Percentiles rank a stretch among this genome's conserved stretches.
These are phyloP conservation scores for Phrixothrix hirtus DNA, from an alignment of 2,888 invertebrate species.

Conservation along the genomic window DNA sequence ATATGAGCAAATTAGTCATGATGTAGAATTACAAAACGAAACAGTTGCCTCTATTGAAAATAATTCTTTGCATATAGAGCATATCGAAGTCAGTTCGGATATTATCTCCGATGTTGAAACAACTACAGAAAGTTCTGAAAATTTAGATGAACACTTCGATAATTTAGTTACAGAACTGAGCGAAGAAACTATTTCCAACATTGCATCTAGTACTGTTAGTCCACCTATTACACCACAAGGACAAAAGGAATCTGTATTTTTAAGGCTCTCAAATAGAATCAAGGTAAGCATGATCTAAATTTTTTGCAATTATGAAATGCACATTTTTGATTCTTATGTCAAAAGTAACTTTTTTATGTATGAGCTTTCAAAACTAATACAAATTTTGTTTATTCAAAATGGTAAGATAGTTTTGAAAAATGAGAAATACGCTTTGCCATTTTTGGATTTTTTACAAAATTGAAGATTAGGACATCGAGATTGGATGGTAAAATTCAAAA, in stretches of 20 bases:
- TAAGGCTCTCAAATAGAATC: constrained; percentile 92
- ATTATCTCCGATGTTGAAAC: constrained; percentile 12
- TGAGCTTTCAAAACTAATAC: not conserved
- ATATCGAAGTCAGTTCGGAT: constrained; percentile 12
- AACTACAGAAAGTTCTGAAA: constrained; percentile 42
- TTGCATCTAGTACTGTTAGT: constrained; percentile 45
- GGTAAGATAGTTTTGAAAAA: too few relatives aligned
- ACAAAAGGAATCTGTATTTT: constrained; percentile 90
- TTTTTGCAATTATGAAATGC: not conserved
- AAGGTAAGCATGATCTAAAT: constrained; percentile 65
- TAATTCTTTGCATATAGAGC: constrained; percentile 8
- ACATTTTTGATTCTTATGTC: not conserved
- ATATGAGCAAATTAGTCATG: constrained; percentile 28
- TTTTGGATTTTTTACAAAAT: too few relatives aligned
- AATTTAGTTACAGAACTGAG: constrained; percentile 62
- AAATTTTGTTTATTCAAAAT: not conserved
- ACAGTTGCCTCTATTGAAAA: constrained; percentile 1
- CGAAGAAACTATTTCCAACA: constrained; percentile 58
- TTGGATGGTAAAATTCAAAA: not conserved
- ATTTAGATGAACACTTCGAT: constrained; percentile 57
- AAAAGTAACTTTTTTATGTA: not conserved
- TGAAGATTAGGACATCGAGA: too few relatives aligned
- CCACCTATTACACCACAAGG: constrained; percentile 52
- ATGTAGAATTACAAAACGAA: constrained; percentile 9
- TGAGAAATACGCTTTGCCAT: too few relatives aligned